Evolutionary conservation across 1,140 invertebrate genomes (phyloP).

Genomic region (Charaxes varanes): DNA sequence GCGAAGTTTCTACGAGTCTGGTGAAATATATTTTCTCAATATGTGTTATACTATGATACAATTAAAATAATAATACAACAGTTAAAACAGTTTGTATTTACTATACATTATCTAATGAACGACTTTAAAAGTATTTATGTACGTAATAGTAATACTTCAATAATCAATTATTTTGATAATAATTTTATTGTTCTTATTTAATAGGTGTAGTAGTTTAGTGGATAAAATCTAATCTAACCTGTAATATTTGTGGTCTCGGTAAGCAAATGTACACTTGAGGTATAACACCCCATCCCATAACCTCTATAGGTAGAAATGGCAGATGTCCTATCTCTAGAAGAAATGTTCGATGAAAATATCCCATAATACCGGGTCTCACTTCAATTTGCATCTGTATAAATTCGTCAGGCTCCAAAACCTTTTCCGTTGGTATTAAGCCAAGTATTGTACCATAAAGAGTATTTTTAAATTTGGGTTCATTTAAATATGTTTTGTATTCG

Average conservation of each 20-base stretch:
- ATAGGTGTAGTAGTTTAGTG: too few relatives aligned
- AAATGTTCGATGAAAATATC: constrained; percentile 51
- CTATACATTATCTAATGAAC: too few relatives aligned
- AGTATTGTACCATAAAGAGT: constrained; percentile 46
- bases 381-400: constrained; percentile 40
- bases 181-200: too few relatives aligned
- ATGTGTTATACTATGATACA: too few relatives aligned
- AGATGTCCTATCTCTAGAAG: constrained; percentile 55
- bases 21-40: too few relatives aligned
- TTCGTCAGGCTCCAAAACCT: constrained; percentile 43
- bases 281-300: constrained; percentile 62
- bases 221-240: too few relatives aligned
- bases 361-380: constrained; percentile 50
- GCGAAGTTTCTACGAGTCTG: too few relatives aligned
- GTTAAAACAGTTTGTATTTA: too few relatives aligned
- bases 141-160: too few relatives aligned
- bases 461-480: constrained; percentile 39
- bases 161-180: too few relatives aligned
- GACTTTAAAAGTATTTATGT: too few relatives aligned
- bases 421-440: constrained; percentile 40
- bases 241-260: constrained; percentile 30
- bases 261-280: constrained; percentile 56
- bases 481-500: constrained; percentile 57
- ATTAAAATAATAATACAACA: too few relatives aligned
- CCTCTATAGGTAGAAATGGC: constrained; percentile 51